Conservation (phyloP, 2,797 vertebrate genomes). For the Bradypodion pumilum region DNA sequence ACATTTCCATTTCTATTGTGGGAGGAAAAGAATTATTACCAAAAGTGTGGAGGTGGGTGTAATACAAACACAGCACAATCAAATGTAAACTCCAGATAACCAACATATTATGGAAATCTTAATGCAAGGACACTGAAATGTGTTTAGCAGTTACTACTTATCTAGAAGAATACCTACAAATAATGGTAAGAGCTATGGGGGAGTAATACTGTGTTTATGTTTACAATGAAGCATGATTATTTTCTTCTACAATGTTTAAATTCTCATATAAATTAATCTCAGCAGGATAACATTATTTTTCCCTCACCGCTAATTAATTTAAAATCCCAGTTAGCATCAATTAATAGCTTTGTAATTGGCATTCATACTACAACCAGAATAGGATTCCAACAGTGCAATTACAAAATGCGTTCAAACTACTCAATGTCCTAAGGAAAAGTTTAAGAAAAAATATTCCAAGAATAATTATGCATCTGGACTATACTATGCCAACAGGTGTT, state of each 20-base stretch:
- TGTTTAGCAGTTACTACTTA: slow-evolving; percentile 14
- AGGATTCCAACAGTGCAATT: slow-evolving; percentile 56
- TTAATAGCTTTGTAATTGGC: slow-evolving; percentile 70
- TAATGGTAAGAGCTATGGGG: slow-evolving; percentile 23
- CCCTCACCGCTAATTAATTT: slow-evolving; percentile 61
- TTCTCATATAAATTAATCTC: slow-evolving; percentile 71
- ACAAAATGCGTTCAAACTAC: slow-evolving; percentile 64
- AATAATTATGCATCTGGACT: slow-evolving; percentile 34
- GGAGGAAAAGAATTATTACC: slow-evolving; percentile 34
- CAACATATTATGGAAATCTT: slow-evolving; percentile 16
- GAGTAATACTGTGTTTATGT: slow-evolving; percentile 38
- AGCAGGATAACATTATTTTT: slow-evolving; percentile 66
- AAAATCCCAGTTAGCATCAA: slow-evolving; percentile 69
- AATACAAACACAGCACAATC: slow-evolving; percentile 17
- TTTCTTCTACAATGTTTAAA: slow-evolving; percentile 64
- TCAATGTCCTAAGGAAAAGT: slow-evolving; percentile 65
- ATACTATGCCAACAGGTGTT: slow-evolving; percentile 57
- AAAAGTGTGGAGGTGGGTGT: slow-evolving; percentile 1
- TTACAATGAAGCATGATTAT: slow-evolving; percentile 58
- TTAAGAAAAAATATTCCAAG: slow-evolving; percentile 55
- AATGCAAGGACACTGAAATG: slow-evolving; percentile 23
- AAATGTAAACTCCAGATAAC: slow-evolving; percentile 24
- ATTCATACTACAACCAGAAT: slow-evolving; percentile 61
- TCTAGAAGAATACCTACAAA: slow-evolving; percentile 9
- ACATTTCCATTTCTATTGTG: slow-evolving; percentile 30